Evolutionary conservation across 2,113 vertebrate species (phyloP).

Genomic region (Paradisaea rubra): DNA sequence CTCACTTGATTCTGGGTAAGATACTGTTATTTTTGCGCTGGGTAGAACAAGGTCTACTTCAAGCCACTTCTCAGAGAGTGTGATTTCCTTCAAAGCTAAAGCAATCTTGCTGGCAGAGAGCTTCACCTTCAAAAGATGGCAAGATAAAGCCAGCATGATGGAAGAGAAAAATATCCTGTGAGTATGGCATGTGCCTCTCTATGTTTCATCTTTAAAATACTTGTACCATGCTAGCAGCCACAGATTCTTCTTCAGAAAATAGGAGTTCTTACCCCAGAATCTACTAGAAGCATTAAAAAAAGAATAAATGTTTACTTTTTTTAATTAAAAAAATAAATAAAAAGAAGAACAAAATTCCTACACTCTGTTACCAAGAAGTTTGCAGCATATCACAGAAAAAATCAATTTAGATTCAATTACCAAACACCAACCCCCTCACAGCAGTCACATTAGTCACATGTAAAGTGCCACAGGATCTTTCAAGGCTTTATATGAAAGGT

Average conservation of each 20-base stretch:
- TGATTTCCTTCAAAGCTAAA: background rate
- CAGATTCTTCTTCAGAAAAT: background rate
- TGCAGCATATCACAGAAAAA: background rate
- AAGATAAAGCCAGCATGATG: background rate
- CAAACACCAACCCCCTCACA: background rate
- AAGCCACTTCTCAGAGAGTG: background rate
- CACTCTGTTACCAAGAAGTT: background rate
- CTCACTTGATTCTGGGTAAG: background rate
- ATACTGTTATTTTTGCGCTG: background rate
- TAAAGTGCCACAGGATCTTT: background rate
- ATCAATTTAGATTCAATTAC: background rate
- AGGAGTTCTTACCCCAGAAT: background rate
- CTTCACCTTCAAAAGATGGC: background rate
- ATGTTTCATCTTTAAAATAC: background rate
- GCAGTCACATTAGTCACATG: background rate
- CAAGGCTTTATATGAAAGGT: background rate
- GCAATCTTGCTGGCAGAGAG: background rate
- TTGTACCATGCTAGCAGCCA: background rate
- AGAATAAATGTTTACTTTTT: background rate
- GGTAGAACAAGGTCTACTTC: background rate
- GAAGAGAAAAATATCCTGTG: background rate
- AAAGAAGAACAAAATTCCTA: background rate
- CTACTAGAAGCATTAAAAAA: background rate
- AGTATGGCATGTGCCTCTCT: background rate
- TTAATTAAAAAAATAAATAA: background rate